These are phyloP conservation scores for Podarcis raffonei DNA, from an alignment of 2,113 vertebrate species.

Conservation along the genomic window DNA sequence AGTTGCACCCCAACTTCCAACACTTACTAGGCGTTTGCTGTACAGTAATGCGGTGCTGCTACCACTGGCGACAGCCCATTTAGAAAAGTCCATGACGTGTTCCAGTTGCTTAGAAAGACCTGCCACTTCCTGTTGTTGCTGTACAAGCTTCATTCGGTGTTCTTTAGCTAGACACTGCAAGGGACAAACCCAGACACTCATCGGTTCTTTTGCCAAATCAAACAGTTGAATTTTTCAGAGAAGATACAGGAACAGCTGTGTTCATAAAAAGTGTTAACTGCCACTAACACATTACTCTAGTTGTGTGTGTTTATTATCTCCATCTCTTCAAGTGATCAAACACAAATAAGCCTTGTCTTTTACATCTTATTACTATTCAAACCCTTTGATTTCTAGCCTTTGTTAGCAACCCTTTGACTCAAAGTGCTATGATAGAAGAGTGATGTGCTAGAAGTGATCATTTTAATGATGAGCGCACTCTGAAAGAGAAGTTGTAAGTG, in stretches of 20 bases:
- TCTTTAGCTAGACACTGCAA: conserved; percentile 92
- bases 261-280: not conserved
- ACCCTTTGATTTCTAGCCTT: not conserved
- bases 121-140: conserved; percentile 92
- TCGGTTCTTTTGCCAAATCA: not conserved
- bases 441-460: no score
- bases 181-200: not conserved
- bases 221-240: not conserved
- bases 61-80: conserved; percentile 94
- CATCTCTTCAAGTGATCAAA: not conserved
- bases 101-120: conserved; percentile 91
- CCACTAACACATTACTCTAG: not conserved
- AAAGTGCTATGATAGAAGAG: not conserved
- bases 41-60: conserved; percentile 94
- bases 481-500: not conserved
- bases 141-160: conserved; percentile 89
- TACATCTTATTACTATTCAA: not conserved
- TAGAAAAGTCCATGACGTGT: conserved; percentile 96
- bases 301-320: not conserved
- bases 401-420: not conserved
- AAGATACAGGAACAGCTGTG: not conserved
- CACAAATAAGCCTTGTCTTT: not conserved
- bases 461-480: no score
- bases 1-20: no score
- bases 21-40: conserved; percentile 89